Base-by-base conservation (phyloP, 2,113 vertebrate species). In the Ptilonorhynchus violaceus region DNA sequence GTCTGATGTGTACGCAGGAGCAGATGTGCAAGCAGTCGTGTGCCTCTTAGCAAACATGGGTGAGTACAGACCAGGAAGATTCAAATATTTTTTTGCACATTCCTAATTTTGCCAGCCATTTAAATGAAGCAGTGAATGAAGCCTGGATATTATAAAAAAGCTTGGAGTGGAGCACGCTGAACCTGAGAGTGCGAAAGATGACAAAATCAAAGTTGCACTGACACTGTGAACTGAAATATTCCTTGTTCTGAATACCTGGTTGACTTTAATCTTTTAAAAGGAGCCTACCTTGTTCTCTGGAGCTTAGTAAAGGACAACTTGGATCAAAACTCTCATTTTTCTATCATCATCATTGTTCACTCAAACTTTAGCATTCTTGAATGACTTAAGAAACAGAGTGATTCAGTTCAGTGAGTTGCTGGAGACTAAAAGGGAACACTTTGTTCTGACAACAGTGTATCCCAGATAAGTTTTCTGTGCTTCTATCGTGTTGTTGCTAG, bases 41-140 rank as follows among this genome's bases (percentile, higher is more conserved):
- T 99, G 99, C 69, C 98, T 99, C 58, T 98, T 99, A 9, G 99
- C 99, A 78, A 99, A 99, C 93, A 99, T 99, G 99, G 99, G 99
- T 99, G 80, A 98, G 98, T 98, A 53, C 7, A 69, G 70, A 35
- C 31, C 35, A 66, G 47, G 42, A 66, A 69, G 28, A 37, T 59
- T 80, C 6, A 31, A 28, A 2, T n/a, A 6, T 8, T 11, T 60
- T 44, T 81, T 72, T 30, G 3, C 46, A 8, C 41, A 8, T 50
- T 83, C 28, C 18, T 79, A 15, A 27, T 85, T 79, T 73, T 53
- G 5, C 16, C 5, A 30, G 16, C 4, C 0, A 0, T 78, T 73
- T 86, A 50, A 88, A 39, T 50, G 27, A 74, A 68, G 30, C 53
- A 42, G 11, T 70, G 33, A 44, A 44, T 1, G 2, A 67, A 89